A percentile compares a stretch with the other conserved stretches of the same genome.
phyloP scores from a whole-genome alignment of 2,797 vertebrate genomes.

The Pterois miles region DNA sequence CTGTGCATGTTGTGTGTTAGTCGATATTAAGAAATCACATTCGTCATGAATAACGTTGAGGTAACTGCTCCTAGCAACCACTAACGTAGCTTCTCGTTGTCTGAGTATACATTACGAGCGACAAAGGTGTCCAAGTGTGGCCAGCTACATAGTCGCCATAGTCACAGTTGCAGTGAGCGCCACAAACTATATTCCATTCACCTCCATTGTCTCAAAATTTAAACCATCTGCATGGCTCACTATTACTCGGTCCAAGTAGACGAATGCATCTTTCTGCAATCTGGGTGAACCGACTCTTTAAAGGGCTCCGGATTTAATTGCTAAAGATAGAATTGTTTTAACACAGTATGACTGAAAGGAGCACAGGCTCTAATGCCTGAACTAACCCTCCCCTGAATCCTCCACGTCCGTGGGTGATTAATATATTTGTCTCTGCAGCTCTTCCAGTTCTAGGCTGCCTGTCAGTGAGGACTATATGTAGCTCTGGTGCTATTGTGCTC shows the following conservation, averaged over 20 bases:
- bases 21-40: not conserved
- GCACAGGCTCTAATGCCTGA: constrained; percentile 4
- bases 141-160: not conserved
- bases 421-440: constrained; percentile 66
- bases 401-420: constrained; percentile 62
- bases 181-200: not conserved
- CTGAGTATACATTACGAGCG: not conserved
- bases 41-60: not conserved
- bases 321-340: constrained; percentile 6
- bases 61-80: accelerated
- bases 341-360: constrained; percentile 7
- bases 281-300: not conserved
- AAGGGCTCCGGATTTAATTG: not conserved
- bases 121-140: not conserved
- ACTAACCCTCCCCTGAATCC: constrained; percentile 41
- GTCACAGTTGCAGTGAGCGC: not conserved
- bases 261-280: not conserved
- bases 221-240: not conserved
- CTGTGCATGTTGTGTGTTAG: not conserved
- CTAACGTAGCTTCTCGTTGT: not conserved
- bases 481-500: constrained; percentile 55
- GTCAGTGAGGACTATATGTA: constrained; percentile 70
- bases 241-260: not conserved
- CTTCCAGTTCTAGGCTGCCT: constrained; percentile 52
- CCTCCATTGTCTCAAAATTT: not conserved